These are phyloP conservation scores for Corydoras sp. DNA, from an alignment of 2,113 vertebrate genomes.

Conservation along the genomic window DNA sequence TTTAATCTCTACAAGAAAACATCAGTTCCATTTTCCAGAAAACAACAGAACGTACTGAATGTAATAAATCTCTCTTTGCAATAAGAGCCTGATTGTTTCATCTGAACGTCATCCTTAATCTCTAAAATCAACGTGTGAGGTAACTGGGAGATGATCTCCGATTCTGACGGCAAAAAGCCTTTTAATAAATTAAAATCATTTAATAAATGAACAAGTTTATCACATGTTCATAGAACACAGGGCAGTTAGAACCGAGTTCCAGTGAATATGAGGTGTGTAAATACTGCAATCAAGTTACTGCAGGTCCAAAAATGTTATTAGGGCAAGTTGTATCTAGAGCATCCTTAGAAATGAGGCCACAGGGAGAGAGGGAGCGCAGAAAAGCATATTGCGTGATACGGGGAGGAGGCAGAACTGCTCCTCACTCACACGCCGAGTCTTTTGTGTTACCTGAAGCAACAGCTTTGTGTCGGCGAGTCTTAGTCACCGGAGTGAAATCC, in stretches of 20 bases:
- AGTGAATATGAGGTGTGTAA: not conserved
- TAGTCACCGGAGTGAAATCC: not conserved
- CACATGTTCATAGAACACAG: not conserved
- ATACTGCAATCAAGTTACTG: conserved; percentile 13
- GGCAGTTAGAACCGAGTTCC: not conserved
- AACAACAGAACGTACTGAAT: no score
- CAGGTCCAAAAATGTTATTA: conserved; percentile 13
- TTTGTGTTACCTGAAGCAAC: not conserved
- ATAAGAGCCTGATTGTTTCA: no score
- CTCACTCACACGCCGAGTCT: not conserved
- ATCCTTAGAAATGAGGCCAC: conserved; percentile 29
- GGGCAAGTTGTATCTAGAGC: conserved; percentile 29
- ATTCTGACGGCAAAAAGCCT: no score
- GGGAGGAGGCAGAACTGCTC: not conserved
- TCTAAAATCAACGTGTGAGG: no score
- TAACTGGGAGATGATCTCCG: no score
- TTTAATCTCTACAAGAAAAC: no score
- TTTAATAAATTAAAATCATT: no score
- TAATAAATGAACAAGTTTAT: not conserved
- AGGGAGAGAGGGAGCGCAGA: conserved; percentile 6
- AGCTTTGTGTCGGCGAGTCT: not conserved
- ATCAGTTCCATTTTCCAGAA: no score
- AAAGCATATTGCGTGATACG: not conserved
- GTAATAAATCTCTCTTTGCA: no score
- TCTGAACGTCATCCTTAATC: no score